Evolutionary conservation across 1,140 invertebrate species (phyloP), one percentile per base, ranked within the genome.

Genomic region (Aphaenogaster rudis): DNA sequence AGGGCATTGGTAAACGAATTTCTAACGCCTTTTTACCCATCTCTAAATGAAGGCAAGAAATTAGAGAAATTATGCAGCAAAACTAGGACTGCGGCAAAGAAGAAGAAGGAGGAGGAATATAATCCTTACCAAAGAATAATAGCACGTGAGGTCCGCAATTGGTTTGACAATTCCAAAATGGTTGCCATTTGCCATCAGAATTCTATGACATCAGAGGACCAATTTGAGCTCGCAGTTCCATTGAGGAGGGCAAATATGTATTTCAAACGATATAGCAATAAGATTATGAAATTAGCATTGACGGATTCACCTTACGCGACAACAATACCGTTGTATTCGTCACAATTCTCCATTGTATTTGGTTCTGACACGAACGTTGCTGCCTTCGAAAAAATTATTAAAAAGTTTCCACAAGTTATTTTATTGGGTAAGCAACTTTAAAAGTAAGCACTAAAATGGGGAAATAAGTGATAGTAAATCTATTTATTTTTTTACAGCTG

Each of bases 101-200:
- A 94, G 52, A 66, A 92, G 61, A 45, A 57, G 5, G 45, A 90
- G 45, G 88, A 94, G 52, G 92, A 94, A 42, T 95, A 96, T 36
- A 96, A 97, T 94, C 97, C 97, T 2, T 97, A 97, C 90, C 96
- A 97, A 93, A 93, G 94, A 63, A 97, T 98, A 52, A 94, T 98
- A 63, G 97, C 97, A 0, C 96, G 96, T 61, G 97, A 98, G 93
- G 96, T 97, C 74, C 92, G 96, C 5, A 96, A 97, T 91, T 97
- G 96, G 96, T 97, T 98, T 88, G 96, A 97, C 54, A 96, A 96
- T 64, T 97, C 97, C 1, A 96, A 96, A 92, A 96, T 98, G 95
- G 93, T 98, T 85, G 96, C 96, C 36, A 96, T 98, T 86, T 95
- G 97, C 77, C 97, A 98, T 91, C 82, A 96, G 33, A 98, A 97